phyloP scores from a whole-genome alignment of 2,113 vertebrate genomes.

The Sula dactylatra region DNA sequence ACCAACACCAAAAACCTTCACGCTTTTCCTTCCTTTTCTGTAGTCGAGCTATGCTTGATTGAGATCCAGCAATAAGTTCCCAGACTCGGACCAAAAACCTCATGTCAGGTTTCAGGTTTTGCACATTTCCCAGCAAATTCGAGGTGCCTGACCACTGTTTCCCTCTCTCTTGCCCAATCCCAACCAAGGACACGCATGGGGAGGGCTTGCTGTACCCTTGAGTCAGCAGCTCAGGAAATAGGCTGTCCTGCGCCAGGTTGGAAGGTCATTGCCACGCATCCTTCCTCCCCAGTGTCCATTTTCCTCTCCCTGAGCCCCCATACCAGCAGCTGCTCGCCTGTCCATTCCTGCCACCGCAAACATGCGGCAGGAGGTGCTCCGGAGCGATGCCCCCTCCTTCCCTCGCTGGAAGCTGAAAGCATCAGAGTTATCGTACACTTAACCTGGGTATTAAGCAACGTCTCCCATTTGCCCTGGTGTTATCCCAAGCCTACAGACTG shows the following conservation, averaged over 20 bases:
- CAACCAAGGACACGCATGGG: slow-evolving; percentile 25
- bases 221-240: slow-evolving; percentile 55
- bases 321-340: slow-evolving; percentile 48
- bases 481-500: background rate
- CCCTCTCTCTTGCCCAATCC: slow-evolving; percentile 38
- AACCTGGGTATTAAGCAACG: slow-evolving; percentile 29
- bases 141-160: slow-evolving; percentile 37
- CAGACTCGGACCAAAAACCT: background rate
- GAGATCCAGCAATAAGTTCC: slow-evolving; percentile 16
- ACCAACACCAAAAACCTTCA: background rate
- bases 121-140: background rate
- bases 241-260: slow-evolving; percentile 29
- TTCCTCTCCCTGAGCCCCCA: slow-evolving; percentile 46
- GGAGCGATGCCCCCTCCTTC: background rate
- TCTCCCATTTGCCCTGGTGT: background rate
- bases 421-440: background rate
- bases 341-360: background rate
- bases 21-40: slow-evolving; percentile 23
- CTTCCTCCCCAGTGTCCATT: slow-evolving; percentile 62
- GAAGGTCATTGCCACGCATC: slow-evolving; percentile 71
- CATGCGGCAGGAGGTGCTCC: slow-evolving; percentile 15
- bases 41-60: slow-evolving; percentile 10
- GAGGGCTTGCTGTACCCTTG: slow-evolving; percentile 48
- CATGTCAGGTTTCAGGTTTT: slow-evolving; percentile 19
- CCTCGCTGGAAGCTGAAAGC: background rate